Conservation (phyloP, 2,888 invertebrate genomes). For the Lycia hirtaria region DNA sequence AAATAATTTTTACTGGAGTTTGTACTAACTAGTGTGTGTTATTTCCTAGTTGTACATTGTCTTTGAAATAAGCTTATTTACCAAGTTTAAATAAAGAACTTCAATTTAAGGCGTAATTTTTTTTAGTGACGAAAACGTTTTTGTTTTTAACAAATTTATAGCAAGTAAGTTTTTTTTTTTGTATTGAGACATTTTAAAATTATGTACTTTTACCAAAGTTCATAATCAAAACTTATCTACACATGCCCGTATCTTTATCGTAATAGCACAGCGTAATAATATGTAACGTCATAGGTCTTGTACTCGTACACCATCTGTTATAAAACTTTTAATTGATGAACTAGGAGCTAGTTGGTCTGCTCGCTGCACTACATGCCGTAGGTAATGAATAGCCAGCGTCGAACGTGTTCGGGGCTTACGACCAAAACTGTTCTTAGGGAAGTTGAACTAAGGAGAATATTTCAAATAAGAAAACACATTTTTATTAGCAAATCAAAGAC, state of each 20-base stretch:
- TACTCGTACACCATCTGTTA: conserved; percentile 19
- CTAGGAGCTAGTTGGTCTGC: conserved; percentile 32
- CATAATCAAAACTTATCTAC: background rate
- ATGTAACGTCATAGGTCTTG: conserved; percentile 6
- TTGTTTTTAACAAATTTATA: too few relatives aligned
- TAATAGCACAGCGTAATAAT: conserved; percentile 9
- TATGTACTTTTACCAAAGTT: too few relatives aligned
- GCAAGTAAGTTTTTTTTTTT: too few relatives aligned
- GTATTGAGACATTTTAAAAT: too few relatives aligned
- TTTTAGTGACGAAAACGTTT: too few relatives aligned
- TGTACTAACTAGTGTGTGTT: too few relatives aligned
- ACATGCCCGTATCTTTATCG: background rate
- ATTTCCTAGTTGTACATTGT: too few relatives aligned
- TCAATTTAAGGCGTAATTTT: too few relatives aligned
- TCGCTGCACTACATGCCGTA: conserved; percentile 32
- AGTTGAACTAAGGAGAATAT: conserved; percentile 13
- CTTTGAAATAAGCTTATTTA: too few relatives aligned
- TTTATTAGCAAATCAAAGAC: background rate
- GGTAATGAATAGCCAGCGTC: conserved; percentile 33
- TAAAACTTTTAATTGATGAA: conserved; percentile 40
- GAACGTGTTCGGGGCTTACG: conserved; percentile 40
- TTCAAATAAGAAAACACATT: background rate
- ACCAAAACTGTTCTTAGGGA: conserved; percentile 23
- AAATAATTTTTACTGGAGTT: too few relatives aligned
- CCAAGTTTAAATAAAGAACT: too few relatives aligned